These are phyloP conservation scores for Dendrolimus kikuchii DNA, from an alignment of 1,140 invertebrate genomes.

Conservation along the genomic window DNA sequence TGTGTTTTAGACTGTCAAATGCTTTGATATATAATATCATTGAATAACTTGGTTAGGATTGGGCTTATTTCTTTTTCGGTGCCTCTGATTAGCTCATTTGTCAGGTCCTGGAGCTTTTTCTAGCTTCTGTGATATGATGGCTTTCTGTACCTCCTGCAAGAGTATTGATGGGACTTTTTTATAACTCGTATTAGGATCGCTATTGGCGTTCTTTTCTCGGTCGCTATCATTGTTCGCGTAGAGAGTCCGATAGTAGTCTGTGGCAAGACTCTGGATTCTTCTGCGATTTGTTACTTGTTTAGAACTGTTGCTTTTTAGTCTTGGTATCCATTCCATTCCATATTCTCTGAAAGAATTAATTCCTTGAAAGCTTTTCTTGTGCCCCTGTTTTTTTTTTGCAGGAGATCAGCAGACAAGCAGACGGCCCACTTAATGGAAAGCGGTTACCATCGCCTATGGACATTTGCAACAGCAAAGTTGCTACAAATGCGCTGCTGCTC, in stretches of 20 bases:
- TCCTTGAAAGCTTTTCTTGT: slow-evolving; percentile 16
- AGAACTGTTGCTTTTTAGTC: slow-evolving; percentile 9
- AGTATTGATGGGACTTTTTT: slow-evolving; percentile 11
- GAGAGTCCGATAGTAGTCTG: slow-evolving; percentile 15
- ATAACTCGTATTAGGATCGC: slow-evolving; percentile 2
- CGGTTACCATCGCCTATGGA: too few relatives aligned
- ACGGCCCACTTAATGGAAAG: too few relatives aligned
- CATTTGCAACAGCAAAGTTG: too few relatives aligned
- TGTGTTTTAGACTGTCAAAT: slow-evolving; percentile 2
- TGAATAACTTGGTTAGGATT: slow-evolving; percentile 9
- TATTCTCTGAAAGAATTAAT: slow-evolving; percentile 11
- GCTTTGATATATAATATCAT: background rate
- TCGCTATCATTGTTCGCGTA: slow-evolving; percentile 3
- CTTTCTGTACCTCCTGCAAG: slow-evolving; percentile 8
- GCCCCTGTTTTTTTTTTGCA: slow-evolving; percentile 15
- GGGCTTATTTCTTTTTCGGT: too few relatives aligned
- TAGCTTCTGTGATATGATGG: slow-evolving; percentile 15
- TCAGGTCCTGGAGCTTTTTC: slow-evolving; percentile 15
- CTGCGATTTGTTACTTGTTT: slow-evolving; percentile 7
- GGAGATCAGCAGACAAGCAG: too few relatives aligned
- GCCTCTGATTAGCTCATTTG: slow-evolving; percentile 9
- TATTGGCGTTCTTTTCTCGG: background rate
- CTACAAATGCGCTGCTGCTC: too few relatives aligned
- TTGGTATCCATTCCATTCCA: slow-evolving; percentile 16
- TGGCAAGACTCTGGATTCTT: slow-evolving; percentile 12